These are phyloP conservation scores for Oreochromis tanganicae DNA, from an alignment of 2,113 vertebrate genomes.

Conservation along the genomic window DNA sequence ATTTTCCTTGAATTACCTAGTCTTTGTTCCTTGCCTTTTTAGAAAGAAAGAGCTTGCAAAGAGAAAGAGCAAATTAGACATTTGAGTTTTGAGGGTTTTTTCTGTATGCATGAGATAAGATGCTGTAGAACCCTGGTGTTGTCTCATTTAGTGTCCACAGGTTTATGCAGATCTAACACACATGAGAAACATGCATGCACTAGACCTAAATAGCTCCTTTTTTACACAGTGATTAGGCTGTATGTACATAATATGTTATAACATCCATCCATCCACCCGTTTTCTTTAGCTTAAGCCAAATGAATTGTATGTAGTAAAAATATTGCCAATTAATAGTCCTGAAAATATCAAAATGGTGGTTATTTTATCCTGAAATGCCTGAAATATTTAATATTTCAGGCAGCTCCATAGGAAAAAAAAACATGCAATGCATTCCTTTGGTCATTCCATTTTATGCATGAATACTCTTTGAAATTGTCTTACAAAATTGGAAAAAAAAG, in stretches of 20 bases:
- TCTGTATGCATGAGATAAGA: not conserved
- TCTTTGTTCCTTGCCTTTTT: not conserved
- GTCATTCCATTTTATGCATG: not conserved
- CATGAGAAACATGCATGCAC: not conserved
- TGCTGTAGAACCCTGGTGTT: not conserved
- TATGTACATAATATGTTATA: not conserved
- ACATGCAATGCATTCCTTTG: not conserved
- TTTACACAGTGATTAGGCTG: not conserved
- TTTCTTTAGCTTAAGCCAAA: not conserved
- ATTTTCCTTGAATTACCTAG: not conserved
- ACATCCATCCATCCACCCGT: not conserved
- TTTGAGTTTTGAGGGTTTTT: not conserved
- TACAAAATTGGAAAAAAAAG: not conserved
- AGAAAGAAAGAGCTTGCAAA: not conserved
- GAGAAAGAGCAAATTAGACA: not conserved
- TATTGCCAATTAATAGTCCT: not conserved
- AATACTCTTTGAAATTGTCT: not conserved
- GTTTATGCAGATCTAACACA: not conserved
- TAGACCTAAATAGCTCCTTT: not conserved
- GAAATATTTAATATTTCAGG: not conserved
- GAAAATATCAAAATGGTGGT: not conserved
- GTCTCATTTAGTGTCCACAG: not conserved
- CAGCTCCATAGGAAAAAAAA: not conserved
- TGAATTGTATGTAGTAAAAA: not conserved
- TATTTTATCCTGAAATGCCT: not conserved